phyloP scores from a whole-genome alignment of 2,113 vertebrate genomes.

The Hepsetus odoe region DNA sequence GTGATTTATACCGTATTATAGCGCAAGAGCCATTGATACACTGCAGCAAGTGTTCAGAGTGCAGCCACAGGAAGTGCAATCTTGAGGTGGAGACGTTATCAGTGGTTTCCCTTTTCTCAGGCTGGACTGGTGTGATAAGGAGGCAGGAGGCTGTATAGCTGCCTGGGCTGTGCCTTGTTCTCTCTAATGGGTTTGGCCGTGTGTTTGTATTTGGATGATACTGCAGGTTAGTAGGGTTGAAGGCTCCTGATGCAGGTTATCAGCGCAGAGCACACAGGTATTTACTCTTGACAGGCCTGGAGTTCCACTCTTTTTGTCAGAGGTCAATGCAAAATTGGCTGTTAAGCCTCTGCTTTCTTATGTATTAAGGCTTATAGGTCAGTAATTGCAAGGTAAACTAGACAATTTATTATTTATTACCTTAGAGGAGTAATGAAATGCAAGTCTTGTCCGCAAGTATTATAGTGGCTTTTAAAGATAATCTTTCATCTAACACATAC shows the following conservation, averaged over 20 bases:
- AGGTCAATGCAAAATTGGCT: slow-evolving; percentile 1
- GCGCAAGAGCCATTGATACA: background rate
- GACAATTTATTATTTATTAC: background rate
- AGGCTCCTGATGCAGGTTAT: slow-evolving; percentile 9
- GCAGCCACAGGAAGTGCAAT: slow-evolving; percentile 12
- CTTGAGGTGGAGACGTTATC: slow-evolving; percentile 33
- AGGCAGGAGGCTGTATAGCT: slow-evolving; percentile 12
- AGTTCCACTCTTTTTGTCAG: background rate
- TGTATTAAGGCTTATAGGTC: background rate
- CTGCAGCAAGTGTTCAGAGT: slow-evolving; percentile 2
- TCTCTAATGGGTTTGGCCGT: background rate
- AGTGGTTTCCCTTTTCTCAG: slow-evolving; percentile 23
- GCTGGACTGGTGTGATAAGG: slow-evolving; percentile 6
- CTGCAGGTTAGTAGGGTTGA: background rate
- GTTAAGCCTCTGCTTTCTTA: background rate
- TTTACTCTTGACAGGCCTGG: background rate
- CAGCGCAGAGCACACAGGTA: background rate
- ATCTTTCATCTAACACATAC: too few relatives aligned
- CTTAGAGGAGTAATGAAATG: background rate
- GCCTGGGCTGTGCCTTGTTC: background rate
- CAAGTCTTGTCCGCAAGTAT: background rate
- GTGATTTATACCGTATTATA: slow-evolving; percentile 37
- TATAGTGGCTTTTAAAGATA: too few relatives aligned
- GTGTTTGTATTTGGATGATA: background rate
- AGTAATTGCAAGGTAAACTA: too few relatives aligned